Conservation (phyloP, 1,140 invertebrate species). For the Ephestia elutella region DNA sequence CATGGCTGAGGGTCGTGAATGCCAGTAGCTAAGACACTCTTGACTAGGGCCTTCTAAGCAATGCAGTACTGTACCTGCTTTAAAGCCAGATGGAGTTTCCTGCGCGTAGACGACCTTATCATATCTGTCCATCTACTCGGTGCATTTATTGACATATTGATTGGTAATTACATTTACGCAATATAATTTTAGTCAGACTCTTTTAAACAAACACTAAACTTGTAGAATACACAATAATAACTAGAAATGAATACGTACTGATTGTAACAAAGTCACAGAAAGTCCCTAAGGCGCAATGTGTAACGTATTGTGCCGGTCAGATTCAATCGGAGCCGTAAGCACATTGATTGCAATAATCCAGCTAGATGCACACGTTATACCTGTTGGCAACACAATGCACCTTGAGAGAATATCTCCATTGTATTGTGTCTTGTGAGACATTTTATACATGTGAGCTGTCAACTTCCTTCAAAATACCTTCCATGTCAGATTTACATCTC, state of each 20-base stretch:
- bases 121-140: neutral
- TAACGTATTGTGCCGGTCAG: neutral
- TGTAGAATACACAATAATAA: too few species aligned
- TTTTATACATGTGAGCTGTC: neutral
- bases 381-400: neutral
- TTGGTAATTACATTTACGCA: too few species aligned
- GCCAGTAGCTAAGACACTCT: too few species aligned
- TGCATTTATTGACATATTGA: too few species aligned
- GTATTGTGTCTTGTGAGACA: neutral
- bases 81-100: too few species aligned
- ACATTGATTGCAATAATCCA: constrained; percentile 2
- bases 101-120: neutral
- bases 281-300: neutral
- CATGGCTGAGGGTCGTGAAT: too few species aligned
- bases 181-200: too few species aligned
- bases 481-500: too few species aligned
- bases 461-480: neutral
- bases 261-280: neutral
- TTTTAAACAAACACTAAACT: too few species aligned
- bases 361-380: neutral
- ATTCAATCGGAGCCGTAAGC: neutral
- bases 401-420: neutral
- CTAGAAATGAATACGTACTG: neutral
- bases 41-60: too few species aligned
- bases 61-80: too few species aligned